Percentiles rank a stretch among this genome's conserved stretches.
Conservation (phyloP, 2,113 vertebrate species). For the Lagopus leucura region DNA sequence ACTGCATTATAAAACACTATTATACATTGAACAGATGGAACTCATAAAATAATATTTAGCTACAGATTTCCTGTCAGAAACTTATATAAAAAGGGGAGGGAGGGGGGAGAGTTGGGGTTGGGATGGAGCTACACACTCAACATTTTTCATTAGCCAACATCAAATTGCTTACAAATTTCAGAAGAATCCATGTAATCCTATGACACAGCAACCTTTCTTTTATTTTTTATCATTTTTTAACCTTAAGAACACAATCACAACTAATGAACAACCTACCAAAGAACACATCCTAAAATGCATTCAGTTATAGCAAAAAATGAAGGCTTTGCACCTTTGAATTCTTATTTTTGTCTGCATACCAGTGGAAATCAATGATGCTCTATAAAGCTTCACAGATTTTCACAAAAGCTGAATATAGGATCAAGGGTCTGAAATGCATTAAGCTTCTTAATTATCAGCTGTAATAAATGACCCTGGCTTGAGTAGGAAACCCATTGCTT, state of each 20-base stretch:
- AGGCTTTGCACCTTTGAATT: neutral
- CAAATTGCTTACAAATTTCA: slow-evolving; percentile 48
- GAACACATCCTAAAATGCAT: neutral
- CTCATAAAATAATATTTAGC: slow-evolving; percentile 80
- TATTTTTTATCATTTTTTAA: neutral
- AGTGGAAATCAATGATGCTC: neutral
- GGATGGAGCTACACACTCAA: slow-evolving; percentile 66
- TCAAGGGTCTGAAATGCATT: neutral
- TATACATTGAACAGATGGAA: slow-evolving; percentile 80
- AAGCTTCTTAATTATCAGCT: neutral
- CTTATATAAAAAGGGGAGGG: slow-evolving; percentile 71
- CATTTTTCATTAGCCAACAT: slow-evolving; percentile 72
- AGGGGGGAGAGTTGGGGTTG: neutral
- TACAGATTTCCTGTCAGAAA: slow-evolving; percentile 79
- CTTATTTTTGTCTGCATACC: neutral
- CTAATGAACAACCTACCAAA: neutral
- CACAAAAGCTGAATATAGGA: neutral
- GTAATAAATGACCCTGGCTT: neutral
- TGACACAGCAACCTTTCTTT: slow-evolving; percentile 32
- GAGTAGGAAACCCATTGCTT: neutral
- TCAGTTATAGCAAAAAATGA: neutral
- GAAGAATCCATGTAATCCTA: slow-evolving; percentile 42
- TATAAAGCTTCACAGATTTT: neutral
- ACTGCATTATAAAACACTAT: slow-evolving; percentile 71
- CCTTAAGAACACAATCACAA: neutral